Evolutionary conservation across 2,113 vertebrate genomes (phyloP).

Genomic region (Hoplias malabaricus): DNA sequence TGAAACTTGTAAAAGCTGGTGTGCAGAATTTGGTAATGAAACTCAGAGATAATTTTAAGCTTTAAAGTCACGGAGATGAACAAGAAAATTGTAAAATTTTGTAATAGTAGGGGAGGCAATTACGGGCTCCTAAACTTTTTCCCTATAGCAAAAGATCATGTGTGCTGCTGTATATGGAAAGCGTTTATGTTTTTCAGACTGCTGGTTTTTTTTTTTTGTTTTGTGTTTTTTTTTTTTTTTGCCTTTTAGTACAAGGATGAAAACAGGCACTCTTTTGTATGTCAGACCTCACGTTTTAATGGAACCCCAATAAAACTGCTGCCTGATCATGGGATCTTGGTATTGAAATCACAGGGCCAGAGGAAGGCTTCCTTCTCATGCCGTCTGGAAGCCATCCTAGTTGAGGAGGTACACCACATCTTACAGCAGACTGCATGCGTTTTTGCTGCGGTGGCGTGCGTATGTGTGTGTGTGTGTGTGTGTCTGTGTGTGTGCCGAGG

Average conservation of each 20-base stretch:
- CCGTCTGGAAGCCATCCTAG: slow-evolving; percentile 74
- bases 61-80: slow-evolving; percentile 25
- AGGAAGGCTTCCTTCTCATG: slow-evolving; percentile 67
- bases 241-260: slow-evolving; percentile 67
- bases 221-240: too few relatives aligned
- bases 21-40: background rate
- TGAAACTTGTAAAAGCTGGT: background rate
- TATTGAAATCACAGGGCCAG: slow-evolving; percentile 74
- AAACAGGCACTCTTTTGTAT: slow-evolving; percentile 75
- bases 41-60: slow-evolving; percentile 16
- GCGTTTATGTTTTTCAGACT: slow-evolving; percentile 64
- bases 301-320: slow-evolving; percentile 73
- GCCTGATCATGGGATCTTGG: slow-evolving; percentile 76
- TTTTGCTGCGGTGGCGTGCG: slow-evolving; percentile 65
- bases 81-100: slow-evolving; percentile 31
- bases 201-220: slow-evolving; percentile 47
- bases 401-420: slow-evolving; percentile 74
- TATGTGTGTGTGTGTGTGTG: slow-evolving; percentile 39
- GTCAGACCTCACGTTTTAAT: slow-evolving; percentile 74
- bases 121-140: slow-evolving; percentile 38
- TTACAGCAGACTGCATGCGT: slow-evolving; percentile 61
- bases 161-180: slow-evolving; percentile 57
- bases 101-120: slow-evolving; percentile 35
- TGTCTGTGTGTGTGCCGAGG: slow-evolving; percentile 43
- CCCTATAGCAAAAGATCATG: slow-evolving; percentile 39